A percentile compares a stretch with the other conserved stretches of the same genome.
Conservation (phyloP, 2,113 vertebrate species). For the Phaethornis superciliosus region DNA sequence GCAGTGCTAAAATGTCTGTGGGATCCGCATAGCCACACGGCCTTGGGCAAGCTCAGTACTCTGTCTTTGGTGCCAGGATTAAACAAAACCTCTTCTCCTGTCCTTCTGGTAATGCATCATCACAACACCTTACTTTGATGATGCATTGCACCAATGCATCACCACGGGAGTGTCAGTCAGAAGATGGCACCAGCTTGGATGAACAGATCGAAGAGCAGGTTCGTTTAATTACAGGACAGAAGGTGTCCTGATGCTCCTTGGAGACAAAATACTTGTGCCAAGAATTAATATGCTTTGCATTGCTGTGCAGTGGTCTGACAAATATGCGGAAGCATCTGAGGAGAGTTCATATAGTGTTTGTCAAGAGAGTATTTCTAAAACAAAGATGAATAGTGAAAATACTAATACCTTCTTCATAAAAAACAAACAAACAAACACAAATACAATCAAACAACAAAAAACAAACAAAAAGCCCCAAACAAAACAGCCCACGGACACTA, state of each 20-base stretch:
- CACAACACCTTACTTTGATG: neutral
- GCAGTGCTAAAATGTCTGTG: accelerated
- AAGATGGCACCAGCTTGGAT: neutral
- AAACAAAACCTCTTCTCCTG: neutral
- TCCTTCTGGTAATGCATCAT: neutral
- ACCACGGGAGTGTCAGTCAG: neutral
- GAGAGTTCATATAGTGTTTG: slow-evolving; percentile 17
- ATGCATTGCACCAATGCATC: neutral
- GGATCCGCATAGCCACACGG: accelerated
- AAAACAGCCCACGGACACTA: neutral
- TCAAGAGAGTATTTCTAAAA: slow-evolving; percentile 30
- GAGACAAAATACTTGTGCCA: neutral
- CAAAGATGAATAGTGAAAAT: slow-evolving; percentile 36
- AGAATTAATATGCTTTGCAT: slow-evolving; percentile 39
- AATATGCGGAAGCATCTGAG: slow-evolving; percentile 33
- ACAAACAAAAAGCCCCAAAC: no score
- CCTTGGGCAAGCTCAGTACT: neutral
- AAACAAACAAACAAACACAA: neutral
- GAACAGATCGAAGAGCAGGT: slow-evolving; percentile 39
- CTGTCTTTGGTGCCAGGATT: neutral
- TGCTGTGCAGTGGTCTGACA: slow-evolving; percentile 34
- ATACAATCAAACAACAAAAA: no score
- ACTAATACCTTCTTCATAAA: slow-evolving; percentile 19
- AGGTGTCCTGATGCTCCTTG: slow-evolving; percentile 31
- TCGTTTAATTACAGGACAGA: slow-evolving; percentile 57